Base-by-base conservation (phyloP, 2,797 vertebrate genomes). In the Lindbergichthys nudifrons region DNA sequence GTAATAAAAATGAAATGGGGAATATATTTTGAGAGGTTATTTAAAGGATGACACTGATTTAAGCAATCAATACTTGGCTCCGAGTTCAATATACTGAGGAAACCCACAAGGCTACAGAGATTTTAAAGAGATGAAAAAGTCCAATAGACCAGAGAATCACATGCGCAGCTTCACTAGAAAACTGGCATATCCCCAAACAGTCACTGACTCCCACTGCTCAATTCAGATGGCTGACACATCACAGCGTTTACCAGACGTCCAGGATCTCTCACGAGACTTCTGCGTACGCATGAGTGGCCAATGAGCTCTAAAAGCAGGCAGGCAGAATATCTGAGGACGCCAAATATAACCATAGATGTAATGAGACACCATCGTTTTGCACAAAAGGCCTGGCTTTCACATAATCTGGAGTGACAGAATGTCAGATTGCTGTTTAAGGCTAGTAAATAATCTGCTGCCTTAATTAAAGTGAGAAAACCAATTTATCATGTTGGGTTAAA, bases 31-130 rank as follows among this genome's bases (percentile, higher is more conserved):
- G 46, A 65, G 50, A 65, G 53, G 36, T 56, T 73, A 85, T 79
- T 77, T 81, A 67, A 77, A 69, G 75, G 73, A 78, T 65, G 74
- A 57, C 47, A 84, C 74, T 63, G 59, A 87, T 85, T 87, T 45
- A 81, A 60, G 12, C 43, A 10, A 87, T 90, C 67, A 64, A 91
- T 86, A 81, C 30, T 74, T 83, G 81, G 85, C 75, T 84, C 45
- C 0, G 13, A 53, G 70, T 51, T 79, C 63, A 81, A 72, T 61
- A 75, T 14, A 23, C 58, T 36, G 69, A 66, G 48, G 41, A 73
- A 70, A 68, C 18, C 60, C 56, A 63, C 15, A 39, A n/a, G 1
- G 57, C 45, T 52, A 2, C 36, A 57, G 61, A 73, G 64, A 73
- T 48, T 75, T 48, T 52, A 52, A 67, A 42, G 70, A 78, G 77